Evolutionary conservation across 2,113 vertebrate species (phyloP).

Genomic region (Bothrops jararaca): DNA sequence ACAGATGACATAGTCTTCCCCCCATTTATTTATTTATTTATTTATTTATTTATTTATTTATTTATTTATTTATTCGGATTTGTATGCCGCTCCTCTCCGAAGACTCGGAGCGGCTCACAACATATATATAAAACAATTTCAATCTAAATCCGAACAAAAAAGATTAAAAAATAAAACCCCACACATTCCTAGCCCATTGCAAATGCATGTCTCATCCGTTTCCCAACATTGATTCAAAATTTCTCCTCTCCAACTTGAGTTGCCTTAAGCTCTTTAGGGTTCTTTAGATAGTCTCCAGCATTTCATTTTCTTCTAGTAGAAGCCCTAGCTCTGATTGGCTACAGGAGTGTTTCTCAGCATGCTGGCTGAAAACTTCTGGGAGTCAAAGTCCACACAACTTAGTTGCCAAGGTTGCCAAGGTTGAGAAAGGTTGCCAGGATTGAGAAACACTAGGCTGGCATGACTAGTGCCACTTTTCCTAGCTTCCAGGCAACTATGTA

Average conservation of each 20-base stretch:
- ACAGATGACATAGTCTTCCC: background rate
- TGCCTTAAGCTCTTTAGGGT: background rate
- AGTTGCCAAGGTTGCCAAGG: background rate
- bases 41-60: too few relatives aligned
- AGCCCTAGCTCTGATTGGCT: background rate
- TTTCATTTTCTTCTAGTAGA: background rate
- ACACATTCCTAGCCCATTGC: background rate
- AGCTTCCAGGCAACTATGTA: background rate
- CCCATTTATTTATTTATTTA: too few relatives aligned
- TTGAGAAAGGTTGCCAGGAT: background rate
- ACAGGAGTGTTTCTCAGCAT: background rate
- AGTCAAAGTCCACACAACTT: background rate
- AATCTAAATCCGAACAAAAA: too few relatives aligned
- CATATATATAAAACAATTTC: too few relatives aligned
- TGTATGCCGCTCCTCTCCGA: too few relatives aligned
- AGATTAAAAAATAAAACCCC: too few relatives aligned
- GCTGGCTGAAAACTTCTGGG: background rate
- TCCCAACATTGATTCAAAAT: background rate
- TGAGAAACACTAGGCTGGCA: background rate
- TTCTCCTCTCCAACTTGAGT: background rate
- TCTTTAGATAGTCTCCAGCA: background rate
- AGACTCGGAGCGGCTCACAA: too few relatives aligned
- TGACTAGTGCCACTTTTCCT: too few relatives aligned
- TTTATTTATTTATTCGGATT: too few relatives aligned
- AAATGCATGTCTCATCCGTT: background rate